Evolutionary conservation across 2,888 invertebrate species (phyloP), one percentile per base, ranked within the genome.

Genomic region (Erebia palarica): DNA sequence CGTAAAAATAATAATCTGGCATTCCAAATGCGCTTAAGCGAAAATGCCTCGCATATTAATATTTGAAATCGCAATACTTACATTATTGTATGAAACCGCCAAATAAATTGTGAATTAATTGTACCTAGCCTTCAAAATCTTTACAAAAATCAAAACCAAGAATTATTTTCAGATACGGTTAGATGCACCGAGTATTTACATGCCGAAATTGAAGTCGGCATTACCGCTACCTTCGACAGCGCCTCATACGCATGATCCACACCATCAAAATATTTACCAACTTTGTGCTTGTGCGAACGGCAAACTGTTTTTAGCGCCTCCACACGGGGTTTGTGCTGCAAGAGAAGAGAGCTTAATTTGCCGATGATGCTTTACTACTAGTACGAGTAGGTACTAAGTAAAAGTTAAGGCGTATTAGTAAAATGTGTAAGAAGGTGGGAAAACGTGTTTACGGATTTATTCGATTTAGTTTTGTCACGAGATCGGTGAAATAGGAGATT

Each of bases 271-370:
- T 82, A 96, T 97, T 79, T 97, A 96, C 90, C 98, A 98, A 90
- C 92, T 98, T 78, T 98, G 98, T 91, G 96, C 97, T 77, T 98
- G 98, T 87, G 96, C 96, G 51, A 97, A 97, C 86, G 98, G 98
- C 60, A 97, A 97, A 86, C 93, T 98, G 73, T 98, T 98, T 86
- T 94, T 98, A 42, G 97, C 98, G 1, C 96, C 96, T 5, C 95
- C 98, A 0, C 96, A 97, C 82, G 96, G 96, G 60, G 95, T 96
- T 72, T 98, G 98, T 88, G 94, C 93, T 2, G 96, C 94, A 0
- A 83, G 93, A 51, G 93, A 94, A 76, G 94, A 94, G 72, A 94
- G 94, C 77, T 89, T 93, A 53, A 94, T 93, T 73, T 94, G 94
- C 79, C 93, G 94, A 94, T 94, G 91, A 93, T 92, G 80, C 79